These are phyloP conservation scores for Hydrolagus affinis DNA, from an alignment of 2,113 vertebrate genomes.

Conservation along the genomic window DNA sequence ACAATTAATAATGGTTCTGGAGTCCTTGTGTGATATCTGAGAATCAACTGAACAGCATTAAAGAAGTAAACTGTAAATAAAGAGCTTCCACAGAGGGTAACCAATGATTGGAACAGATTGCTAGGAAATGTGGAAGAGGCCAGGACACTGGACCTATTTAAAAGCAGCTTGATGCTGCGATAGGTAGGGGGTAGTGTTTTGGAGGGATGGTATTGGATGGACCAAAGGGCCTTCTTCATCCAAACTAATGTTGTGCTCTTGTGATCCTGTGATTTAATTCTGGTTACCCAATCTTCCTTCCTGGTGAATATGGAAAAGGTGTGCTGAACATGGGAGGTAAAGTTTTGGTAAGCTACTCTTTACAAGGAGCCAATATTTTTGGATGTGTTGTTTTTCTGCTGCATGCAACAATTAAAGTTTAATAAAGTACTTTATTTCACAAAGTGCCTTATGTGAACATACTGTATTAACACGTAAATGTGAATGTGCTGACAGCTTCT, in stretches of 20 bases:
- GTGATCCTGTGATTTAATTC: not conserved
- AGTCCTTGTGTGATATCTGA: not conserved
- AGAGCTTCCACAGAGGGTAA: too few relatives aligned
- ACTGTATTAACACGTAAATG: not conserved
- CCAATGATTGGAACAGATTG: too few relatives aligned
- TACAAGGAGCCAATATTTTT: not conserved
- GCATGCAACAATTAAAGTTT: not conserved
- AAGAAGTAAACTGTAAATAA: not conserved
- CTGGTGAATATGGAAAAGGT: not conserved
- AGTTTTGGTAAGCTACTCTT: not conserved
- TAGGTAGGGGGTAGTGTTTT: too few relatives aligned
- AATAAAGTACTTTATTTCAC: conserved; percentile 7
- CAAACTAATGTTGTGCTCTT: too few relatives aligned
- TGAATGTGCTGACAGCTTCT: not conserved
- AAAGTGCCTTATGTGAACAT: not conserved
- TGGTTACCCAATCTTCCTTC: not conserved
- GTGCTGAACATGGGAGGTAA: not conserved
- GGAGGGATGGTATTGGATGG: too few relatives aligned
- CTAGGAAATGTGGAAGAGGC: too few relatives aligned
- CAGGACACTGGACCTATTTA: too few relatives aligned
- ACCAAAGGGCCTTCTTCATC: too few relatives aligned
- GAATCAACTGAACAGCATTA: not conserved
- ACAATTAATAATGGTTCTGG: not conserved
- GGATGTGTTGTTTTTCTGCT: too few relatives aligned
- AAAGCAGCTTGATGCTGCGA: too few relatives aligned